phyloP scores from a whole-genome alignment of 1,140 invertebrate species.

The Pentalonia nigronervosa region DNA sequence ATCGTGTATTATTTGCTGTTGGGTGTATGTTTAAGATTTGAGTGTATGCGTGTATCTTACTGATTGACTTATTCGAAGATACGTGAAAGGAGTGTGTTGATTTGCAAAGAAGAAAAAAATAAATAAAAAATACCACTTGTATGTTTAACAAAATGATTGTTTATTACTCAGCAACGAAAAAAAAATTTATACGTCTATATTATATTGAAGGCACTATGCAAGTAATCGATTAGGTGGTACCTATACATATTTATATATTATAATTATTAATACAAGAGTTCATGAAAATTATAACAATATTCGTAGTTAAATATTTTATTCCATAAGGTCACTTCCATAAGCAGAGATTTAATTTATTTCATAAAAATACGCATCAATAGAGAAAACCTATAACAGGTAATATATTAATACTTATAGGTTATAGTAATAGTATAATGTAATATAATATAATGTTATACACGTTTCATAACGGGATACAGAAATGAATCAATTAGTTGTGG shows the following conservation, averaged over 20 bases:
- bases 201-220: background rate
- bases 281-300: background rate
- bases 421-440: too few species aligned
- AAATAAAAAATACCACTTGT: background rate
- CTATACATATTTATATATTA: background rate
- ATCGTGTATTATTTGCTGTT: too few species aligned
- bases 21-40: background rate
- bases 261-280: background rate
- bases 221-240: background rate
- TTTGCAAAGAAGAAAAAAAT: background rate
- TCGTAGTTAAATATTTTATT: background rate
- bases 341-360: background rate
- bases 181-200: background rate
- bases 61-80: background rate
- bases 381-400: background rate
- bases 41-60: background rate
- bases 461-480: too few species aligned
- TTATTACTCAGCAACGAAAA: conserved; percentile 15
- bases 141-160: background rate
- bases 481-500: too few species aligned
- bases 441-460: background rate
- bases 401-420: background rate
- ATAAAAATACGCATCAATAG: background rate
- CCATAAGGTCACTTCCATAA: background rate
- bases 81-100: background rate